Evolutionary conservation across 1,140 invertebrate species (phyloP).

Genomic region (Portunus trituberculatus): DNA sequence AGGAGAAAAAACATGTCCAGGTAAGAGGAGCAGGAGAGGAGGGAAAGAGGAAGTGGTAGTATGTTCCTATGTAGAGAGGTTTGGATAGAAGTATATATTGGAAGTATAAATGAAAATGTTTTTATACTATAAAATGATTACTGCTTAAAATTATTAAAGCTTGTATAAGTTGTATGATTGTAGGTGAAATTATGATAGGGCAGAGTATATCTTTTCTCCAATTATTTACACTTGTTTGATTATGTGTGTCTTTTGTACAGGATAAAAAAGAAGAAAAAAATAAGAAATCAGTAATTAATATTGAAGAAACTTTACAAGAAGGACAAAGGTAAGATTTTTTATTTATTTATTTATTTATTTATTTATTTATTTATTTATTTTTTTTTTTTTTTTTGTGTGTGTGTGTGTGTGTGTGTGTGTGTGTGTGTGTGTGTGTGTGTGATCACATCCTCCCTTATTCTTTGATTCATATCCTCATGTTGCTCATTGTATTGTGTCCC

Average conservation of each 20-base stretch:
- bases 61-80: neutral
- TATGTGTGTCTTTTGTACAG: neutral
- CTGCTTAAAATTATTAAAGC: too few species aligned
- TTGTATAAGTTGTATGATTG: neutral
- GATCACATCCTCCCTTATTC: neutral
- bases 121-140: too few species aligned
- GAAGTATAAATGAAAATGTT: too few species aligned
- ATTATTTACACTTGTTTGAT: neutral
- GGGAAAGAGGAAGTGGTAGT: neutral
- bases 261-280: neutral
- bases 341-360: neutral
- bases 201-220: neutral
- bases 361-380: neutral
- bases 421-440: neutral
- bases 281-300: neutral
- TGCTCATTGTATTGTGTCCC: too few species aligned
- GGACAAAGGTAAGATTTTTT: constrained; percentile 51
- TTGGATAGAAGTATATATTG: too few species aligned
- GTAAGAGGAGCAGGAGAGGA: neutral
- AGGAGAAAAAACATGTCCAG: constrained; percentile 3
- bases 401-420: neutral
- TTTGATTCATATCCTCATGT: too few species aligned
- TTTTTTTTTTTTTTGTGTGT: neutral
- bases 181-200: neutral
- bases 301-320: constrained; percentile 49